Percentiles rank a stretch among this genome's conserved stretches.
phyloP scores from a whole-genome alignment of 2,888 invertebrate genomes.

The Mythimna loreyi region DNA sequence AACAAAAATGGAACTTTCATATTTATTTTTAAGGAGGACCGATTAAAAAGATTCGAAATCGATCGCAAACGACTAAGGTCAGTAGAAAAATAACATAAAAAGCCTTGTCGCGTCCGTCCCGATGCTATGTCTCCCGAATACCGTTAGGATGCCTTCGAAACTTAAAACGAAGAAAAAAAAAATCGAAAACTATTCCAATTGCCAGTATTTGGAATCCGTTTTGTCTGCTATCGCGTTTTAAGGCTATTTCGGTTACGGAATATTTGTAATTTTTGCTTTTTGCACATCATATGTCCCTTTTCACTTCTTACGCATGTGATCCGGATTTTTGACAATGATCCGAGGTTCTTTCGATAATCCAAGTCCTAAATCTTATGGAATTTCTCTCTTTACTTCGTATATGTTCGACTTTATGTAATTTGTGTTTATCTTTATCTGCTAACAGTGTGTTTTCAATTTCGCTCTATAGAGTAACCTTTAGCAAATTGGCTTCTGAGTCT shows the following conservation, averaged over 20 bases:
- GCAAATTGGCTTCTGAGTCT: slow-evolving; percentile 27
- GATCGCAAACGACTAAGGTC: slow-evolving; percentile 83
- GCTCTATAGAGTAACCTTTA: slow-evolving; percentile 18
- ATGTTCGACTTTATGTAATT: not conserved
- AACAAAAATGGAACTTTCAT: slow-evolving; percentile 58
- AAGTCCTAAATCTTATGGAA: not conserved
- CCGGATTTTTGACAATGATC: slow-evolving; percentile 54
- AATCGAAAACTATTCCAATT: slow-evolving; percentile 90
- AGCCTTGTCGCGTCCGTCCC: slow-evolving; percentile 82
- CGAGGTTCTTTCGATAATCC: slow-evolving; percentile 32
- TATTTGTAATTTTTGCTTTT: slow-evolving; percentile 62
- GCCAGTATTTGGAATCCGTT: slow-evolving; percentile 89
- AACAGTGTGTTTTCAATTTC: not conserved
- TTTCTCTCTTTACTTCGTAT: not conserved
- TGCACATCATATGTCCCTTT: slow-evolving; percentile 48
- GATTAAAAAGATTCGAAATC: slow-evolving; percentile 76
- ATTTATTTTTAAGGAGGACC: slow-evolving; percentile 62
- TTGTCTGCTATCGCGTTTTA: slow-evolving; percentile 84
- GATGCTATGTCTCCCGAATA: slow-evolving; percentile 87
- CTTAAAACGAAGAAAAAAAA: slow-evolving; percentile 81
- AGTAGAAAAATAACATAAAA: slow-evolving; percentile 86
- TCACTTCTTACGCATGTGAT: slow-evolving; percentile 54
- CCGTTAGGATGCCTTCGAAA: slow-evolving; percentile 89
- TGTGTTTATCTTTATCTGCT: slow-evolving; percentile 4
- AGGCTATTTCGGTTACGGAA: slow-evolving; percentile 61